A percentile compares a stretch with the other conserved stretches of the same genome.
phyloP scores from a whole-genome alignment of 2,888 invertebrate genomes.

The Sisyra nigra region DNA sequence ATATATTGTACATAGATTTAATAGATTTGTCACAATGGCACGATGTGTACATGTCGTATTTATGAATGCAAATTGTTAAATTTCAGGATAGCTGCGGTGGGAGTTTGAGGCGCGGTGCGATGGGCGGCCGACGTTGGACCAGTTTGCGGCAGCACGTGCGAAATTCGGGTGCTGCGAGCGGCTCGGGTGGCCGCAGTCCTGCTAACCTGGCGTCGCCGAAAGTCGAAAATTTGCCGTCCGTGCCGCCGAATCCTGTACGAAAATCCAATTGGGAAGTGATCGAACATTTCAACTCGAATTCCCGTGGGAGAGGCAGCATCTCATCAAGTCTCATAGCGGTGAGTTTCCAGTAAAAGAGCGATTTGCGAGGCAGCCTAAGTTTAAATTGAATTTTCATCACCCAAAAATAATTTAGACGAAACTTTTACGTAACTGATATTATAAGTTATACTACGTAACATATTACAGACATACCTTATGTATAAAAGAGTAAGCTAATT shows the following conservation, averaged over 20 bases:
- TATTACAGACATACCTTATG: no score
- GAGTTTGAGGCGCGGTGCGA: slow-evolving; percentile 19
- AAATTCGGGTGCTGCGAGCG: neutral
- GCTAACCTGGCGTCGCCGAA: neutral
- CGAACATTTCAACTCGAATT: slow-evolving; percentile 59
- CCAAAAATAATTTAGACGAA: no score
- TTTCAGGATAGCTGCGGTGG: slow-evolving; percentile 21
- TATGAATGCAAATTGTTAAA: slow-evolving; percentile 1
- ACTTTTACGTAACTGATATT: neutral
- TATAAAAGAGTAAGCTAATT: no score
- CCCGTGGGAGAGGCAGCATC: slow-evolving; percentile 38
- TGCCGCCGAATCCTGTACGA: slow-evolving; percentile 43
- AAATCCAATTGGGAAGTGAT: slow-evolving; percentile 88
- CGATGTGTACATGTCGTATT: neutral
- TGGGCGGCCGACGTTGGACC: slow-evolving; percentile 29
- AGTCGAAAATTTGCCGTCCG: slow-evolving; percentile 14
- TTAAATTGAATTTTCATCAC: no score
- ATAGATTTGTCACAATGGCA: no score
- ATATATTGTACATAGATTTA: no score
- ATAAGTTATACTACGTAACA: no score
- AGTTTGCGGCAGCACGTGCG: slow-evolving; percentile 30
- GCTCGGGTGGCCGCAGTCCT: neutral
- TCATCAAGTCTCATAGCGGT: slow-evolving; percentile 47
- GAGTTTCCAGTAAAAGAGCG: no score
- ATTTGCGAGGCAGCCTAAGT: no score